phyloP scores from a whole-genome alignment of 1,140 invertebrate species.

The Panulirus ornatus region DNA sequence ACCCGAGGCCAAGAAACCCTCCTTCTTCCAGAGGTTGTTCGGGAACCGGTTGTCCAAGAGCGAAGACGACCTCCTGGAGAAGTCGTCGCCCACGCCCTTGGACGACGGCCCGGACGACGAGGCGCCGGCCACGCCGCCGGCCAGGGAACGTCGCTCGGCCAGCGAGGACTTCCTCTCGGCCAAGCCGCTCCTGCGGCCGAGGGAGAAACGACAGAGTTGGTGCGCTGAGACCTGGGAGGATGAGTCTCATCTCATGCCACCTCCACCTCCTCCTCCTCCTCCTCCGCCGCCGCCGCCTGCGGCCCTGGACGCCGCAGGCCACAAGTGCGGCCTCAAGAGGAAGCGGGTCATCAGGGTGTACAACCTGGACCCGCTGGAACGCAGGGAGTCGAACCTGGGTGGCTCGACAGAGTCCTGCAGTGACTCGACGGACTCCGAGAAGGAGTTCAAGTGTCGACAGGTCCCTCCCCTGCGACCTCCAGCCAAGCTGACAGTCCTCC shows the following conservation, averaged over 20 bases:
- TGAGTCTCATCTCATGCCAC: neutral
- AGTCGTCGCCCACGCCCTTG: neutral
- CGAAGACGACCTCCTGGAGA: conserved; percentile 51
- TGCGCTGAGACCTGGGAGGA: conserved; percentile 33
- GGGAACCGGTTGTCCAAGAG: conserved; percentile 54
- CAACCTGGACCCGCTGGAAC: conserved; percentile 10
- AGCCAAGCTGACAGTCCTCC: neutral
- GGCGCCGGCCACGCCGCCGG: neutral
- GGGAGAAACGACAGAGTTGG: conserved; percentile 48
- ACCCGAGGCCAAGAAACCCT: conserved; percentile 50
- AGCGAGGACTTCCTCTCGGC: conserved; percentile 52
- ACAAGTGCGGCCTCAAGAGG: conserved; percentile 39
- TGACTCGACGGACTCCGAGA: conserved; percentile 49
- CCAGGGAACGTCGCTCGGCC: conserved; percentile 45
- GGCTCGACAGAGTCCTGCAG: conserved; percentile 54
- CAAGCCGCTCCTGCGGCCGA: neutral
- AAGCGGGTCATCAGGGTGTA: conserved; percentile 56
- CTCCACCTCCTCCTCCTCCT: conserved; percentile 1
- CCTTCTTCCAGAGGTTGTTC: conserved; percentile 54
- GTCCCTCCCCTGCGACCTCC: too few relatives aligned
- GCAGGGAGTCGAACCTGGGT: neutral
- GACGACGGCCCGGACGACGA: neutral
- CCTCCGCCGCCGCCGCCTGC: neutral
- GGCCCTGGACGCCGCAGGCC: neutral
- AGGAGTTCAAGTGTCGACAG: neutral